Percentiles rank a stretch among this genome's conserved stretches.
Conservation (phyloP, 2,888 invertebrate genomes). For the Aphidius colemani region DNA sequence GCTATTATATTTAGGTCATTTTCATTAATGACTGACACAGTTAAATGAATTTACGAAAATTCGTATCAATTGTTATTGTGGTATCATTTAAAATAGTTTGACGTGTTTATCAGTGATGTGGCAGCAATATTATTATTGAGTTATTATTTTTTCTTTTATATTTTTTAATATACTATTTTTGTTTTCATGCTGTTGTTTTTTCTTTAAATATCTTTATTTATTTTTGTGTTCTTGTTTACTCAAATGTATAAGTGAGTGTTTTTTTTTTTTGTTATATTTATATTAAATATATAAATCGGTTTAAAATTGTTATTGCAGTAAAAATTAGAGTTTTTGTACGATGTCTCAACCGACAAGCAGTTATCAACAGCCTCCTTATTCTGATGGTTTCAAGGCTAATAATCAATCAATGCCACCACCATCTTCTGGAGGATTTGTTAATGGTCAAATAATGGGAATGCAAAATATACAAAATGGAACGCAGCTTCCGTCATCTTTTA, state of each 20-base stretch:
- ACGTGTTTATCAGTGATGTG: too few species aligned
- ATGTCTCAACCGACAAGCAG: slow-evolving; percentile 48
- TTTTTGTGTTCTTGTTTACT: too few species aligned
- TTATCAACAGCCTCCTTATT: slow-evolving; percentile 45
- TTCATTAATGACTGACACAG: not conserved
- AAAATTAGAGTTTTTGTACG: slow-evolving; percentile 4
- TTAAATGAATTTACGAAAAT: too few species aligned
- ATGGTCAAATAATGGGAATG: slow-evolving; percentile 45
- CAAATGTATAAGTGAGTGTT: too few species aligned
- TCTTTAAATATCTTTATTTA: too few species aligned
- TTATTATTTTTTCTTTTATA: too few species aligned
- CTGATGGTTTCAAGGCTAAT: slow-evolving; percentile 28
- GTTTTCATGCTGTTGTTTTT: too few species aligned
- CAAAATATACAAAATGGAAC: slow-evolving; percentile 49
- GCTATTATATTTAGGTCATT: not conserved
- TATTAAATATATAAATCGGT: not conserved
- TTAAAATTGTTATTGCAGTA: not conserved
- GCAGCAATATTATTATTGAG: too few species aligned
- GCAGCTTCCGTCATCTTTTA: slow-evolving; percentile 43
- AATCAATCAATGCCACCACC: slow-evolving; percentile 25
- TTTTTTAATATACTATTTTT: too few species aligned
- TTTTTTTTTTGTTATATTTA: too few species aligned
- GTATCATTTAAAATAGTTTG: too few species aligned
- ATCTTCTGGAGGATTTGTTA: slow-evolving; percentile 34
- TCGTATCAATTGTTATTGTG: too few species aligned